Conservation (phyloP, 2,797 vertebrate genomes). For the Acropternis orthonyx region DNA sequence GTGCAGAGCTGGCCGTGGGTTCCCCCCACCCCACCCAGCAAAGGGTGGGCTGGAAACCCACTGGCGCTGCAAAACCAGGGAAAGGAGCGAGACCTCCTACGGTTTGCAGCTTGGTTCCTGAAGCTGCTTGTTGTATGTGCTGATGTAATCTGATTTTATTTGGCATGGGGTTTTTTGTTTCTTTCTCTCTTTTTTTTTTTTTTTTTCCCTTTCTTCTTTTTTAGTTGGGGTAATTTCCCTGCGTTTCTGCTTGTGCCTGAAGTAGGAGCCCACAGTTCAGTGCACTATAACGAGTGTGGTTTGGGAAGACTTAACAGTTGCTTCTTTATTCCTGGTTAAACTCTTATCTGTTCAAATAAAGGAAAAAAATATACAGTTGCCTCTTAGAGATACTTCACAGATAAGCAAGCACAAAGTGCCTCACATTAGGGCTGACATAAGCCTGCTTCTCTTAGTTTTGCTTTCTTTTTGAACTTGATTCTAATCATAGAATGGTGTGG, state of each 20-base stretch:
- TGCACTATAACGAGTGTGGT: not conserved
- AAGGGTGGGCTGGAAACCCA: not conserved
- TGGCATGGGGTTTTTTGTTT: not conserved
- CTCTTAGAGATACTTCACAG: not conserved
- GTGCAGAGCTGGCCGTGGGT: not conserved
- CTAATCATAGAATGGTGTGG: not conserved
- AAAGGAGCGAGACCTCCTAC: rapidly evolving
- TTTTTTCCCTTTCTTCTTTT: no score
- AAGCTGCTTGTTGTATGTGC: not conserved
- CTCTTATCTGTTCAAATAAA: not conserved
- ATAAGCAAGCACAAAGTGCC: not conserved
- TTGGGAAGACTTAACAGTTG: not conserved
- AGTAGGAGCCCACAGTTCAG: not conserved
- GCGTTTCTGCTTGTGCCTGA: not conserved
- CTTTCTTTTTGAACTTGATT: not conserved
- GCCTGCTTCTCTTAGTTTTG: not conserved
- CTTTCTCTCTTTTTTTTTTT: no score
- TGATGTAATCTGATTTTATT: not conserved
- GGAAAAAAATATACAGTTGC: not conserved
- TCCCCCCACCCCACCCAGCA: not conserved
- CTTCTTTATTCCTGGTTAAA: not conserved
- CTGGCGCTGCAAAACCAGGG: rapidly evolving
- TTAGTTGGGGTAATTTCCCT: not conserved
- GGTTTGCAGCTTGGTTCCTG: not conserved
- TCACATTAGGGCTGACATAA: not conserved